Base-by-base conservation (phyloP, 2,888 invertebrate species). In the Endotricha flammealis region DNA sequence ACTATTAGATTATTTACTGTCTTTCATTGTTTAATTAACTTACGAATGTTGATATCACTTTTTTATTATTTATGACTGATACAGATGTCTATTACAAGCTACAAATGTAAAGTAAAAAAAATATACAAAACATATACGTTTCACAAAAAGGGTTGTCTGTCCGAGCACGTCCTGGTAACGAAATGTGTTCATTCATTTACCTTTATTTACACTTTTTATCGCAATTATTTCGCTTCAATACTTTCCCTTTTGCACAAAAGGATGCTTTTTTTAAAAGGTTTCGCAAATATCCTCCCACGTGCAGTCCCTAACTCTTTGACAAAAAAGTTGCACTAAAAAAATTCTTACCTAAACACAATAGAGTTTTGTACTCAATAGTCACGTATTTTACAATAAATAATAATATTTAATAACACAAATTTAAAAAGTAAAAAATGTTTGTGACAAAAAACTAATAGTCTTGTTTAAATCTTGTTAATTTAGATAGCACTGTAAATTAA, bases 211-310 rank as follows among this genome's bases (percentile, higher is more conserved):
- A 57, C 53, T 75, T 79, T 80, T 77, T 78, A 57, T 53, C 22
- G 36, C 42, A 57, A 69, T 78, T 71, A 71, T 76, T 74, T 67
- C 67, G 71, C 74, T 63, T 56, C 65, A 62, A 68, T 73, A 75
- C 76, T 80, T 78, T 79, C 75, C 70, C 71, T 77, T 74, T 74
- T 66, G 62, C 61, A 65, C 64, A 73, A 72, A 69, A 61, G 64
- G 65, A 70, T 67, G 57, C 57, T 64, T 69, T 70, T n/a, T 71
- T 63, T 57, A 70, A 60, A 72, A 59, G 79, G 80, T 63, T 81
- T 79, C 72, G 74, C 74, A 72, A 76, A 80, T 73, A 78, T 81
- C 80, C 79, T 75, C 64, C 71, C 64, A 71, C 72, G 65, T 70
- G 73, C 55, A 53, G 41, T 43, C 44, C 44, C 37, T 35, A 29